phyloP scores from a whole-genome alignment of 1,140 invertebrate species.

The Philaenus spumarius region DNA sequence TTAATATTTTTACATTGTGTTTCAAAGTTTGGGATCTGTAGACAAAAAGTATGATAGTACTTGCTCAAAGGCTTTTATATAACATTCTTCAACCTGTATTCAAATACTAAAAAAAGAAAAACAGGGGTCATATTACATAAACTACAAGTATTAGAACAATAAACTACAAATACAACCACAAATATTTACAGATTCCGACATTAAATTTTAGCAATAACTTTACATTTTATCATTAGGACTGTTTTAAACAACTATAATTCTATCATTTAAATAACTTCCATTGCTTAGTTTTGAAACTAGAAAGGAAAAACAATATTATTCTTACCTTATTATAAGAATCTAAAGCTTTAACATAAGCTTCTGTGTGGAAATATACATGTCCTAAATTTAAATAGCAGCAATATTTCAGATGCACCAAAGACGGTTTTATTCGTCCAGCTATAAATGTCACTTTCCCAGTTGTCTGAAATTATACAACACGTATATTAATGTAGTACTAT shows the following conservation, averaged over 20 bases:
- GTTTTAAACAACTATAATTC: not conserved
- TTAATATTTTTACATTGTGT: no score
- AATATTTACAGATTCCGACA: no score
- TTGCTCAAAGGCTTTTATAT: no score
- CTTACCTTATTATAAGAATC: slow-evolving; percentile 30
- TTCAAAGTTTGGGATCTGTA: no score
- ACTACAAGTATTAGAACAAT: no score
- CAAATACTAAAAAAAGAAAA: no score
- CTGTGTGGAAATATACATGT: slow-evolving; percentile 25
- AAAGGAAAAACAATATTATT: slow-evolving; percentile 2
- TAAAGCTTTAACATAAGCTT: slow-evolving; percentile 24
- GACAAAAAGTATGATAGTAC: no score
- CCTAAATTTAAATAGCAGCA: slow-evolving; percentile 31
- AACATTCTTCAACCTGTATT: no score
- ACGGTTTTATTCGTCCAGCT: slow-evolving; percentile 22
- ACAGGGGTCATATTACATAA: no score
- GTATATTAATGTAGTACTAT: no score
- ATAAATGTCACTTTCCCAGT: slow-evolving; percentile 20
- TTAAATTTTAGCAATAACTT: not conserved
- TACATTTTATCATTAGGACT: not conserved
- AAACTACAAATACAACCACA: no score
- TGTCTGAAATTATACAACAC: no score
- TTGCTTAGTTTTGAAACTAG: not conserved
- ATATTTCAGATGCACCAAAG: slow-evolving; percentile 32
- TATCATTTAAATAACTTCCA: not conserved